Evolutionary conservation across 30 jellyfish, hydroid and myxozoan species (phyloP).

Genomic region (Pseudorhiza aurosa): DNA sequence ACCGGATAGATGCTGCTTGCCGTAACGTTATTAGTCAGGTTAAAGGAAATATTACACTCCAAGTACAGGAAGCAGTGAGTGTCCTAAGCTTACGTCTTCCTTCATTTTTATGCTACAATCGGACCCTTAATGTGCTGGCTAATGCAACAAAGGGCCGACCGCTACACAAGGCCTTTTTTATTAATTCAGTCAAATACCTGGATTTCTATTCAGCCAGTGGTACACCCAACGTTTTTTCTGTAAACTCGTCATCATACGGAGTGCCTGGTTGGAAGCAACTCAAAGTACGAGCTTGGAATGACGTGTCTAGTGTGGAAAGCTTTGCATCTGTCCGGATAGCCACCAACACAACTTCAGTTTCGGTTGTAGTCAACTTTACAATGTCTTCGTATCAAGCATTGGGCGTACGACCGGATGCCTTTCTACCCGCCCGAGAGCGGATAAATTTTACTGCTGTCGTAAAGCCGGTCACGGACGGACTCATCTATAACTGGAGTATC

Average conservation of each 20-base stretch:
- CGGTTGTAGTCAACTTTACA: conserved; percentile 21
- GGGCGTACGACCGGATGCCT: background rate
- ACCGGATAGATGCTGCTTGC: conserved; percentile 33
- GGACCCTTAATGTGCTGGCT: conserved; percentile 5
- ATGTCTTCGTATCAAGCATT: conserved; percentile 36
- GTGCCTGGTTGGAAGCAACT: conserved; percentile 26
- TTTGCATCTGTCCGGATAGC: conserved; percentile 29
- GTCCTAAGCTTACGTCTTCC: conserved; percentile 3
- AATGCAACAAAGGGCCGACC: conserved; percentile 16
- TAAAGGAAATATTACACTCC: conserved; percentile 3
- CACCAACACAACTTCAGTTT: background rate
- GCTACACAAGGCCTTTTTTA: conserved; percentile 1
- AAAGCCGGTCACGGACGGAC: conserved; percentile 26
- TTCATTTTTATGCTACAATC: conserved; percentile 3
- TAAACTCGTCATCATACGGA: conserved; percentile 2
- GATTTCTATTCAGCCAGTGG: background rate
- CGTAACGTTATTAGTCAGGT: conserved; percentile 18
- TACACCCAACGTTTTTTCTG: conserved; percentile 13
- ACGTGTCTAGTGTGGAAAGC: conserved; percentile 1
- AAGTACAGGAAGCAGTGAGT: conserved; percentile 22
- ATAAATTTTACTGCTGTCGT: conserved; percentile 33
- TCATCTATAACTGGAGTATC: conserved; percentile 15
- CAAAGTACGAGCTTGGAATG: conserved; percentile 37
- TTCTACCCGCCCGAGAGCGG: conserved; percentile 18
- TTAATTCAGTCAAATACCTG: background rate